phyloP scores from a whole-genome alignment of 2,888 invertebrate genomes.

The Proisotoma minuta region DNA sequence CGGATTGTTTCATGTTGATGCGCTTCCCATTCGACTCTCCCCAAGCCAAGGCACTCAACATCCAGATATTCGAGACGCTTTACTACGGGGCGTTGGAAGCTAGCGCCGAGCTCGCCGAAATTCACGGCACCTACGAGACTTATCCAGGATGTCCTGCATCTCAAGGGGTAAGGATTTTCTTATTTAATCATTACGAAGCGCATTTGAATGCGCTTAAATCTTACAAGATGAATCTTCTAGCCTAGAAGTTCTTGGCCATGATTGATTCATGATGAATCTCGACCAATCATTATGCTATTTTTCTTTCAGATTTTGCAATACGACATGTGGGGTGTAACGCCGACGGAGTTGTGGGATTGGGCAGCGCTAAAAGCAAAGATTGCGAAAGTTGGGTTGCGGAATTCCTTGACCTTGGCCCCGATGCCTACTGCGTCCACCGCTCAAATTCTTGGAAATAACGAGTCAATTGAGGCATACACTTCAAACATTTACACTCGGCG shows the following conservation, averaged over 20 bases:
- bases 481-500: conserved; percentile 92
- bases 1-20: conserved; percentile 93
- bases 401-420: conserved; percentile 88
- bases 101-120: conserved; percentile 86
- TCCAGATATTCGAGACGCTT: conserved; percentile 94
- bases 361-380: conserved; percentile 72
- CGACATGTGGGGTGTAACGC: conserved; percentile 93
- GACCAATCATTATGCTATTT: not conserved
- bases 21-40: conserved; percentile 86
- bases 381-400: conserved; percentile 80
- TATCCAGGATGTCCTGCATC: conserved; percentile 89
- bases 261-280: too few species aligned
- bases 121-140: conserved; percentile 80
- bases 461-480: conserved; percentile 96
- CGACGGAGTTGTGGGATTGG: conserved; percentile 90
- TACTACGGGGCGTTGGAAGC: conserved; percentile 96
- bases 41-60: conserved; percentile 78
- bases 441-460: conserved; percentile 98
- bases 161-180: conserved; percentile 66
- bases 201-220: too few species aligned
- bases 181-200: not conserved
- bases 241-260: too few species aligned
- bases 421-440: conserved; percentile 99
- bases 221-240: too few species aligned
- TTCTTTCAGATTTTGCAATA: conserved; percentile 73